A percentile compares a stretch with the other conserved stretches of the same genome.
Evolutionary conservation across 1,140 invertebrate species (phyloP).

Genomic region (Acarapis woodi): DNA sequence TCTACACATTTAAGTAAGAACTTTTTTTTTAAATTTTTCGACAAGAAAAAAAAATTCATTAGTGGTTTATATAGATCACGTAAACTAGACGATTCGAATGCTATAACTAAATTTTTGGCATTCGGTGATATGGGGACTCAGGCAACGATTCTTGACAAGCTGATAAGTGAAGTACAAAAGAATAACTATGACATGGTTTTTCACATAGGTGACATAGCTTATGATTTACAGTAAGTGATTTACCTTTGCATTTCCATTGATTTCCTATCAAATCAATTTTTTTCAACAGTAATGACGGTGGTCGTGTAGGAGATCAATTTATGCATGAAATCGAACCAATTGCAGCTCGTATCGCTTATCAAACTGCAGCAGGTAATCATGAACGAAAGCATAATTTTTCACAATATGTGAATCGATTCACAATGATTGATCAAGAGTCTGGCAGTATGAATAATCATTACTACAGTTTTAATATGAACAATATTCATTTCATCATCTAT

Average conservation of each 20-base stretch:
- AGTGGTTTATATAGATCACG: no score
- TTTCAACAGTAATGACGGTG: constrained; percentile 29
- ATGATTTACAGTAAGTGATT: constrained; percentile 34
- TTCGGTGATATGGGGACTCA: constrained; percentile 73
- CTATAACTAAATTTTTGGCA: constrained; percentile 45
- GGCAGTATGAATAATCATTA: constrained; percentile 11
- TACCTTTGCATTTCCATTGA: background rate
- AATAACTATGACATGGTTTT: constrained; percentile 53
- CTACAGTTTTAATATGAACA: constrained; percentile 36
- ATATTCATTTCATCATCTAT: constrained; percentile 61
- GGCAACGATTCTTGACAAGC: constrained; percentile 45
- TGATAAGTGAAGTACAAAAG: constrained; percentile 44
- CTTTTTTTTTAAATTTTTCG: no score
- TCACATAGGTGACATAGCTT: constrained; percentile 71
- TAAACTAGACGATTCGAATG: no score
- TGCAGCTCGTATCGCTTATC: constrained; percentile 60
- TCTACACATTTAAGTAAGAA: no score
- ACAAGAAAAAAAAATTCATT: no score
- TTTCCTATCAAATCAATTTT: background rate
- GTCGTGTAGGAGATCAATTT: constrained; percentile 49
- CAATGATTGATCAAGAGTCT: constrained; percentile 12
- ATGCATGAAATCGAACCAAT: constrained; percentile 63
- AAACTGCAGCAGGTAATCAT: constrained; percentile 68
- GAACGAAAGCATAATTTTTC: constrained; percentile 79
- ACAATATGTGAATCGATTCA: constrained; percentile 48